Base-by-base conservation (phyloP, 2,797 vertebrate genomes). In the Melanotaenia maccullochi region DNA sequence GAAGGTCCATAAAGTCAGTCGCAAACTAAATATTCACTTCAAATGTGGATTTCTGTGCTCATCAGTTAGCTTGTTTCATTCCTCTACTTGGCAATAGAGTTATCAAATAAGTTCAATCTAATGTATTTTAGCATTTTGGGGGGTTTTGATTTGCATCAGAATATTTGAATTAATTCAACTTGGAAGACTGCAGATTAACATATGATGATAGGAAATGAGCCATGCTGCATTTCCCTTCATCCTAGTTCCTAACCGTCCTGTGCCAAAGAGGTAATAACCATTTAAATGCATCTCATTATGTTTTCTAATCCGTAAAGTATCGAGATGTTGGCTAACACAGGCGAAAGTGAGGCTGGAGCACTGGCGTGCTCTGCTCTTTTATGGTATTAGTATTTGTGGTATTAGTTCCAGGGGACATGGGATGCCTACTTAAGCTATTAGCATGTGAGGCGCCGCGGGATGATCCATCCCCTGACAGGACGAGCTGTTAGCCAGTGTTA, bases 211-310 rank as follows among this genome's bases (percentile, higher is more conserved):
- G 57, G 79, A 83, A 84, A 83, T 86, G 73, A 88, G 69, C 69
- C 51, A 47, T 73, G 73, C 79, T 28, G 52, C 71, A 59, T 85
- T 61, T 78, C 60, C 65, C 65, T 67, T 60, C 9, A 47, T 73
- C 60, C 65, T 52, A 36, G 73, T 61, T 81, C 68, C 35, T 57
- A 54, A 25, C 79, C 64, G 51, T 78, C 71, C 66, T 51, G 74
- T 75, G 73, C 66, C 73, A 14, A 51, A 51, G 79, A 79, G 85
- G 87, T 94, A 93, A 94, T 93, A 93, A 92, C 87, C 89, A 93
- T 93, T 93, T 92, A 93, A 94, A 93, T 89, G 93, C 90, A 90
- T 94, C 92, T 94, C 89, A 94, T 95, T 95, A 93, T 89, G 89
- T 92, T 82, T 82, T 87, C 88, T 94, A 94, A 94, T 95, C 92